These are phyloP conservation scores for Apteryx mantelli DNA, from an alignment of 2,113 vertebrate species.

Conservation along the genomic window DNA sequence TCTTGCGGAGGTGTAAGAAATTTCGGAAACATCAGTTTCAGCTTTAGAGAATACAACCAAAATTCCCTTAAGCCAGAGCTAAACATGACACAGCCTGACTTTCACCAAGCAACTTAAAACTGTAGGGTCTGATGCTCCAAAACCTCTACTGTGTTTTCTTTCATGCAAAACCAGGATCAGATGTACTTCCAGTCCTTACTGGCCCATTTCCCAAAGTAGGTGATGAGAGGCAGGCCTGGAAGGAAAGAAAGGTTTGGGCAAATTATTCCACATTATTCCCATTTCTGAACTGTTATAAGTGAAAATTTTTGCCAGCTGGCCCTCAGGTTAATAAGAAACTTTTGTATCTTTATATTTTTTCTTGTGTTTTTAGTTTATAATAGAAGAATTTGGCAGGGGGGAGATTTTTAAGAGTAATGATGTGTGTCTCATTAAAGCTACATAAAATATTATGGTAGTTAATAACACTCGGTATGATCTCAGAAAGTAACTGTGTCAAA, in stretches of 20 bases:
- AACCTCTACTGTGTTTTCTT: not conserved
- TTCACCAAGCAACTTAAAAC: not conserved
- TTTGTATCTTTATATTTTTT: not conserved
- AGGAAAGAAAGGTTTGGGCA: not conserved
- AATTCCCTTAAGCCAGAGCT: slow-evolving; percentile 31
- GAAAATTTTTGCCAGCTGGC: not conserved
- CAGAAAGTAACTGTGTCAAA: not conserved
- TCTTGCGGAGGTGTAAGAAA: slow-evolving; percentile 37
- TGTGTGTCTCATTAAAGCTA: slow-evolving; percentile 1
- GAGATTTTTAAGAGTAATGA: not conserved
- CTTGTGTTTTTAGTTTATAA: not conserved
- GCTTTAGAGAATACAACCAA: not conserved
- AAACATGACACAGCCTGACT: slow-evolving; percentile 19
- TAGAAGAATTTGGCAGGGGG: not conserved
- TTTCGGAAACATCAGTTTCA: slow-evolving; percentile 2
- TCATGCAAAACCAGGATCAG: slow-evolving; percentile 14
- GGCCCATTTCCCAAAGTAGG: not conserved
- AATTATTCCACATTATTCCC: not conserved
- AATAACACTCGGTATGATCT: slow-evolving; percentile 26
- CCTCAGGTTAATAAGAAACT: not conserved
- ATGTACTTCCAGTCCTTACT: not conserved
- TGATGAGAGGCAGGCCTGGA: not conserved
- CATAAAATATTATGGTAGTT: not conserved
- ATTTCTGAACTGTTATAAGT: not conserved
- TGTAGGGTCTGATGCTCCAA: not conserved